Base-by-base conservation (phyloP, 2,888 invertebrate species). In the Mythimna vitellina region DNA sequence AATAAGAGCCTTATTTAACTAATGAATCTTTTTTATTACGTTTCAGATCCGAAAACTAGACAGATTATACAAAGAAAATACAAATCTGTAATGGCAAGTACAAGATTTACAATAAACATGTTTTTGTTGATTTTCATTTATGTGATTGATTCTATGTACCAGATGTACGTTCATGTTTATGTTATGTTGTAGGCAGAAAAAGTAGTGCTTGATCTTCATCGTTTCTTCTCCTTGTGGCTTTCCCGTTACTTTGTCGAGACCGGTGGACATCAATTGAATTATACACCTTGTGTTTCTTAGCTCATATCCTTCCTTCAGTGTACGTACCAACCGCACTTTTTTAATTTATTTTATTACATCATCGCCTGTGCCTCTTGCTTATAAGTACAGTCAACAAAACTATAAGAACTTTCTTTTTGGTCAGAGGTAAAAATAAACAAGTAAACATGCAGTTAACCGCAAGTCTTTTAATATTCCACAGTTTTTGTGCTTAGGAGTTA, bases 41-140 rank as follows among this genome's bases (percentile, higher is more conserved):
- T 97, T 98, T 74, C 97, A 99, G 99, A 99, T 98, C 99, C 99
- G 83, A 99, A 99, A 97, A 99, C 99, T 87, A 97, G 99, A 91
- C 99, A 99, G 97, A 98, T 99, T 88, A 98, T 99, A 91, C 99
- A 99, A 96, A 97, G 99, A 92, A 99, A 98, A 96, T 99, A 99
- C 96, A 99, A 99, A 96, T 99, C 99, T 68, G 98, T 98, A 88
- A 99, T 99, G 99, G 99, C 99, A 97, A 98, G 98, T 97, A 77
- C 22, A 14, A 17, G 17, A 67, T 62, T 46, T 46, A 17, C 8
- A 54, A 49, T 35, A 17, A 32, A 25, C 7, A 53, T 64, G 20
- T 70, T 62, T 76, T 65, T 61, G 42, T 54, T 77, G 89, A 84
- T 71, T 70, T 54, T 72, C 86, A 86, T 82, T 91, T 89, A 14